phyloP scores from a whole-genome alignment of 2,113 vertebrate species.

The Carassius gibelio region DNA sequence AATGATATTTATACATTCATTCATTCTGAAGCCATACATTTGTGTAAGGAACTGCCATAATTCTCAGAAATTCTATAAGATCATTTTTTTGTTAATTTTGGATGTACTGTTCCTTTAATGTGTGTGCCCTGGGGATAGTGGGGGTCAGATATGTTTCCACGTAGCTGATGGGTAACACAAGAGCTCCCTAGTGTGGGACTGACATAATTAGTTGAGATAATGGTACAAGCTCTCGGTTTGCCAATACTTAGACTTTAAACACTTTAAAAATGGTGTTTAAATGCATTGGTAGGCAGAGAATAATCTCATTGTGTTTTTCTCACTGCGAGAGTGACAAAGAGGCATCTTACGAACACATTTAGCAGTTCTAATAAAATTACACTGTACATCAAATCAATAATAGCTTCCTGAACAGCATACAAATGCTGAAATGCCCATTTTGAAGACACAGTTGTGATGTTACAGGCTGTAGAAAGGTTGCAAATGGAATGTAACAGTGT shows the following conservation, averaged over 20 bases:
- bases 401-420: background rate
- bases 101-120: conserved; percentile 54
- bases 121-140: conserved; percentile 50
- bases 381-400: background rate
- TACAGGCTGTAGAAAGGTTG: background rate
- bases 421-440: background rate
- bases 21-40: background rate
- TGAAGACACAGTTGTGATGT: background rate
- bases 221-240: background rate
- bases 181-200: conserved; percentile 68
- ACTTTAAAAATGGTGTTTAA: background rate
- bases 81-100: background rate
- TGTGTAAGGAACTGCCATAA: background rate
- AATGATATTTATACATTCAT: too few species aligned
- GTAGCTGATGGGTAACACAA: conserved; percentile 72
- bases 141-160: conserved; percentile 71
- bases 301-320: background rate
- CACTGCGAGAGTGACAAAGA: background rate
- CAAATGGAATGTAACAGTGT: background rate
- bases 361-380: background rate
- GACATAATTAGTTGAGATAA: conserved; percentile 49
- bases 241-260: background rate
- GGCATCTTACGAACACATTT: background rate
- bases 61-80: background rate
- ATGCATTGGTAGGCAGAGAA: background rate